These are phyloP conservation scores for Sinocyclocheilus maitianheensis DNA, from an alignment of 2,113 vertebrate species.

Conservation along the genomic window DNA sequence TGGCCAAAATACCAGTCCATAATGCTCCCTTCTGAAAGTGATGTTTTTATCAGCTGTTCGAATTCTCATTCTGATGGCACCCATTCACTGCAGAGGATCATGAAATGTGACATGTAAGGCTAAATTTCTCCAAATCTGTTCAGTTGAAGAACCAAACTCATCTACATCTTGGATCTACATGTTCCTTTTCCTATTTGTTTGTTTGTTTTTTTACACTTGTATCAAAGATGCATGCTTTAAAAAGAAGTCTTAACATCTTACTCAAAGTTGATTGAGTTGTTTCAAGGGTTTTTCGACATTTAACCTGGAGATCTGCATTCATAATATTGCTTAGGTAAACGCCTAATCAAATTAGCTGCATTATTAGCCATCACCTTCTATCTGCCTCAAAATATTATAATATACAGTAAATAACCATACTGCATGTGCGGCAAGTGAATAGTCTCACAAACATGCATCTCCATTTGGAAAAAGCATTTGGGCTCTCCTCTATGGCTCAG, in stretches of 20 bases:
- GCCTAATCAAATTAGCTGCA: neutral
- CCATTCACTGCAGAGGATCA: neutral
- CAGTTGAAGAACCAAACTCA: too few species aligned
- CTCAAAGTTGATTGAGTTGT: neutral
- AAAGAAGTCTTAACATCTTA: neutral
- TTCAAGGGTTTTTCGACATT: neutral
- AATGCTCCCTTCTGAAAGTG: too few species aligned
- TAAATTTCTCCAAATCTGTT: too few species aligned
- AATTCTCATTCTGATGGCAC: neutral
- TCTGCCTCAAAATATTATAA: neutral
- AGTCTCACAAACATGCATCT: constrained; percentile 24
- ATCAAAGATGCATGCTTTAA: neutral
- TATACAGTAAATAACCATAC: neutral
- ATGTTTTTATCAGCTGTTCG: neutral
- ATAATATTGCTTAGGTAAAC: neutral
- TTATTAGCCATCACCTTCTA: neutral
- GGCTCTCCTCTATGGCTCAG: neutral
- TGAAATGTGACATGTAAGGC: too few species aligned
- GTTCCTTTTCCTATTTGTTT: too few species aligned
- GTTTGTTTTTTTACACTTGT: too few species aligned
- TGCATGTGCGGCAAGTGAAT: neutral
- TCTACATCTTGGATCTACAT: neutral
- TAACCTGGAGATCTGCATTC: neutral
- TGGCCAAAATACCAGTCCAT: too few species aligned
- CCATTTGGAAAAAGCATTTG: constrained; percentile 20